phyloP scores from a whole-genome alignment of 2,113 vertebrate genomes.

The Thinocorus orbignyianus region DNA sequence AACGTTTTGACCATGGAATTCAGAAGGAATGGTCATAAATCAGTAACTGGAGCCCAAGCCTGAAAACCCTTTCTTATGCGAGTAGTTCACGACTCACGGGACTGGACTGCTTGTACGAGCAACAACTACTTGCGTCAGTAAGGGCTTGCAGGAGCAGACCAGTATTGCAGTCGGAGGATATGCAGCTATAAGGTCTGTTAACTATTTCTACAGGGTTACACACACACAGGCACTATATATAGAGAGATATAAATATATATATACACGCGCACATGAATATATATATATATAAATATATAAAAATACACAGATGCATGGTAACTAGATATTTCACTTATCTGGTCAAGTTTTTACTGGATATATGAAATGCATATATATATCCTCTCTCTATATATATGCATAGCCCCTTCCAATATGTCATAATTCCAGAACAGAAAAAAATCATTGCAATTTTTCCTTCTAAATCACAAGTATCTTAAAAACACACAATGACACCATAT shows the following conservation, averaged over 20 bases:
- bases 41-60: conserved; percentile 60
- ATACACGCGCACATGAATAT: not conserved
- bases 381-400: not conserved
- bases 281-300: not conserved
- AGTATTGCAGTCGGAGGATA: not conserved
- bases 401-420: not conserved
- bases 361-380: not conserved
- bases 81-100: conserved; percentile 9
- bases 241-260: not conserved
- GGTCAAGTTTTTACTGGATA: not conserved
- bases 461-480: not conserved
- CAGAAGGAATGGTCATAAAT: conserved; percentile 58
- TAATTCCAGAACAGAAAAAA: not conserved
- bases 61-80: conserved; percentile 49
- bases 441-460: not conserved
- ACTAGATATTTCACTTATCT: not conserved
- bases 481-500: not conserved
- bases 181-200: not conserved
- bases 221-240: not conserved
- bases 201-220: conserved; percentile 12
- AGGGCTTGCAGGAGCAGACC: conserved; percentile 59
- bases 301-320: not conserved
- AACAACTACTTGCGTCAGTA: not conserved
- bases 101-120: not conserved
- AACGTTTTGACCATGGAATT: conserved; percentile 41